Evolutionary conservation across 2,888 invertebrate species (phyloP).

Genomic region (Ornithoptera priamus): DNA sequence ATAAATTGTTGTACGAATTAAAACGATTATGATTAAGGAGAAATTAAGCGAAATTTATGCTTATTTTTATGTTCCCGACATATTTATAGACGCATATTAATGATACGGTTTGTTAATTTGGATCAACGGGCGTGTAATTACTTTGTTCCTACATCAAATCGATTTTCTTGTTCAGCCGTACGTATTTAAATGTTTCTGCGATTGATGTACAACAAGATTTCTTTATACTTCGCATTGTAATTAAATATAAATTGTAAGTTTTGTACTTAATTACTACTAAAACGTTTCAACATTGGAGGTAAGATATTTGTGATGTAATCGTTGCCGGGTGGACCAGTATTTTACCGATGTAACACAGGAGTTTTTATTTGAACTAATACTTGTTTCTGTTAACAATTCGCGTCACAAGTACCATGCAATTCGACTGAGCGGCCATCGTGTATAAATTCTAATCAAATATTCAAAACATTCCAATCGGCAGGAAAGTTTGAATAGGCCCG

Average conservation of each 20-base stretch:
- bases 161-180: constrained; percentile 57
- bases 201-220: constrained; percentile 23
- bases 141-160: constrained; percentile 53
- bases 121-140: constrained; percentile 68
- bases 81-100: constrained; percentile 55
- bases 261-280: not conserved
- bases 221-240: not conserved
- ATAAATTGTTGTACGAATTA: constrained; percentile 29
- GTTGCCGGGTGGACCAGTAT: not conserved
- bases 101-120: constrained; percentile 64
- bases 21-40: constrained; percentile 25
- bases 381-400: not conserved
- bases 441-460: constrained; percentile 17
- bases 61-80: constrained; percentile 29
- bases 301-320: not conserved
- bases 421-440: not conserved
- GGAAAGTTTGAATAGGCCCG: constrained; percentile 5
- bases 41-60: constrained; percentile 34
- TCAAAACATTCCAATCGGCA: constrained; percentile 31
- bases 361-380: not conserved
- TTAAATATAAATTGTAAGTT: not conserved
- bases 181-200: constrained; percentile 45
- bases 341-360: not conserved
- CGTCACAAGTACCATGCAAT: not conserved
- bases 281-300: not conserved